Evolutionary conservation across 2,888 invertebrate species (phyloP), one percentile per base, ranked within the genome.

Genomic region (Bedellia somnulentella): DNA sequence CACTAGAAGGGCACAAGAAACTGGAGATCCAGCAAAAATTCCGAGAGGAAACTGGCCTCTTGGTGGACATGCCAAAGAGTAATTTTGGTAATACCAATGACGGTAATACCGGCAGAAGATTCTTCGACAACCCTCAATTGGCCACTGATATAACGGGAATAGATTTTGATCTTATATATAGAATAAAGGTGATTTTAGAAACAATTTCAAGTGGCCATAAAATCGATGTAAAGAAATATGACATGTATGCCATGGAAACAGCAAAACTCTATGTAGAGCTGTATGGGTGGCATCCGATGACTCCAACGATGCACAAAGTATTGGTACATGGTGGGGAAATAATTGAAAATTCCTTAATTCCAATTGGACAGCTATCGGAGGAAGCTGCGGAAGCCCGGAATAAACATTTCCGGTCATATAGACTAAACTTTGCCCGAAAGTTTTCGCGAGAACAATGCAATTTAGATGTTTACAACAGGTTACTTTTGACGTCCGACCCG

Each of bases 131-230:
- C 35, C 10, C 36, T 11, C 25, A 35, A 28, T 15, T 33, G 18
- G 39, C 44, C 24, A 35, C 42, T 21, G 29, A 34, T 17, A 52
- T 51, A 31, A 48, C 47, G 4, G 47, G 46, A 8, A 34, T 54
- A 4, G 36, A 47, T 33, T 32, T 36, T 31, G 32, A 39, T 13
- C 34, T 50, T 15, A 44, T 49, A 15, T 22, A 21, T 15, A 30
- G 16, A 23, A 8, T 31, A 4, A 15, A 27, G 2, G 13, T 15
- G 2, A 31, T 31, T 13, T 23, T 31, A 5, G 16, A 12, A 6
- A 14, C 12, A 3, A 14, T 31, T 3, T 23, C 16, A 9, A 9
- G n/a, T 25, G 31, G 31, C 10, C 11, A 23, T 11, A 6, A 27
- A 23, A 27, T 27, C 15, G 22, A 31, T 14, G 15, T 9, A 10